A percentile compares a stretch with the other conserved stretches of the same genome.
phyloP scores from a whole-genome alignment of 2,888 invertebrate genomes.

The Abscondita cerata region DNA sequence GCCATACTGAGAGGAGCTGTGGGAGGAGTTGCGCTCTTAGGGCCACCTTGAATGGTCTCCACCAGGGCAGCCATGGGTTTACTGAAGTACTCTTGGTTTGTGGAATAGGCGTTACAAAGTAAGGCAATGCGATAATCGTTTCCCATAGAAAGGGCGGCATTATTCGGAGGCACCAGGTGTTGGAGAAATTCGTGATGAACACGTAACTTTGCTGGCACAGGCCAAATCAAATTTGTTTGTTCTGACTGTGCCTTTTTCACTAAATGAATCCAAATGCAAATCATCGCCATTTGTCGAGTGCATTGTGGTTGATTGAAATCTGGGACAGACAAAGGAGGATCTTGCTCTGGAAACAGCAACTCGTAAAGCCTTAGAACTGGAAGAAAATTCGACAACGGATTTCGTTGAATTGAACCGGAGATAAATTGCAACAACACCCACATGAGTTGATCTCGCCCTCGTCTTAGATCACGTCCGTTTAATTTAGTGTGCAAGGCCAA shows the following conservation, averaged over 20 bases:
- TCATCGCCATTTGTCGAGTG: constrained; percentile 91
- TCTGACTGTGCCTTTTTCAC: constrained; percentile 92
- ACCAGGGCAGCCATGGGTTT: constrained; percentile 92
- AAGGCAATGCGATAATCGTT: constrained; percentile 90
- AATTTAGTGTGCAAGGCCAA: constrained; percentile 80
- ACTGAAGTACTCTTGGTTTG: constrained; percentile 89
- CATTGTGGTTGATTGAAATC: constrained; percentile 87
- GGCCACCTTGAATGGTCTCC: constrained; percentile 71
- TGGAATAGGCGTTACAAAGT: constrained; percentile 94
- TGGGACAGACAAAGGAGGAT: constrained; percentile 87
- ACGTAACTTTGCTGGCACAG: constrained; percentile 53
- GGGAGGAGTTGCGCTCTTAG: constrained; percentile 65
- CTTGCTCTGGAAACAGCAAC: constrained; percentile 90
- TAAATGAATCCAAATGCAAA: constrained; percentile 96
- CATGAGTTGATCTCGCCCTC: constrained; percentile 97
- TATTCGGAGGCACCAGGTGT: constrained; percentile 77
- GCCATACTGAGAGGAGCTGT: constrained; percentile 92
- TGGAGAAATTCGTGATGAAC: constrained; percentile 76
- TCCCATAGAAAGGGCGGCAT: constrained; percentile 73
- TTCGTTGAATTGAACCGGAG: constrained; percentile 94
- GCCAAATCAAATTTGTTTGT: constrained; percentile 66
- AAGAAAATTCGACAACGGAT: constrained; percentile 86
- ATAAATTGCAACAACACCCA: constrained; percentile 97
- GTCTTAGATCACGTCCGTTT: constrained; percentile 73
- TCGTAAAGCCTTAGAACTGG: constrained; percentile 92